phyloP scores from a whole-genome alignment of 2,888 invertebrate genomes.

The Euclidia mi region DNA sequence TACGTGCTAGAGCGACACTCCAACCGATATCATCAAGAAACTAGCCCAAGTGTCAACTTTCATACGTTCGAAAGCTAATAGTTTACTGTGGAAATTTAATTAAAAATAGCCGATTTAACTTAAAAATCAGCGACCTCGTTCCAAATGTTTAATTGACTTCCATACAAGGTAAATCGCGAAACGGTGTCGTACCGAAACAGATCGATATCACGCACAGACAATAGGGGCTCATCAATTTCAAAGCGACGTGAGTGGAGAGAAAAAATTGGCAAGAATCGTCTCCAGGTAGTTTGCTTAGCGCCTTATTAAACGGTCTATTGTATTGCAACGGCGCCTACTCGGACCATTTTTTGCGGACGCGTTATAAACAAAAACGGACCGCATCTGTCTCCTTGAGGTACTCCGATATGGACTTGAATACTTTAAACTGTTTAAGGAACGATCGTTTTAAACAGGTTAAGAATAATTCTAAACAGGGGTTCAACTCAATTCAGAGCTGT shows the following conservation, averaged over 20 bases:
- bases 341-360: slow-evolving; percentile 69
- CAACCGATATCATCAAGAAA: slow-evolving; percentile 61
- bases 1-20: slow-evolving; percentile 64
- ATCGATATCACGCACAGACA: slow-evolving; percentile 73
- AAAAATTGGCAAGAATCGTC: slow-evolving; percentile 75
- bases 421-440: slow-evolving; percentile 39
- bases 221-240: slow-evolving; percentile 78
- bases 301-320: slow-evolving; percentile 78
- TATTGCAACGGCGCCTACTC: slow-evolving; percentile 78
- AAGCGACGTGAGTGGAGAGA: slow-evolving; percentile 65
- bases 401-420: slow-evolving; percentile 41
- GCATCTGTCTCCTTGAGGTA: slow-evolving; percentile 56
- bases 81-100: slow-evolving; percentile 14
- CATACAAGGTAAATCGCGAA: slow-evolving; percentile 50
- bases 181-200: slow-evolving; percentile 61
- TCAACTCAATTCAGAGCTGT: too few relatives aligned
- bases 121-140: slow-evolving; percentile 37
- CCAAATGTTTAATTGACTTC: slow-evolving; percentile 52
- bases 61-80: slow-evolving; percentile 32
- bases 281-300: slow-evolving; percentile 81
- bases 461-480: slow-evolving; percentile 5
- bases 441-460: slow-evolving; percentile 17
- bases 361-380: slow-evolving; percentile 63
- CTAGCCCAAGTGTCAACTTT: slow-evolving; percentile 39
- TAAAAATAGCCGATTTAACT: too few relatives aligned